Conservation (phyloP, 37 sponge, comb jelly and placozoan species). For the Beroe forskalii region DNA sequence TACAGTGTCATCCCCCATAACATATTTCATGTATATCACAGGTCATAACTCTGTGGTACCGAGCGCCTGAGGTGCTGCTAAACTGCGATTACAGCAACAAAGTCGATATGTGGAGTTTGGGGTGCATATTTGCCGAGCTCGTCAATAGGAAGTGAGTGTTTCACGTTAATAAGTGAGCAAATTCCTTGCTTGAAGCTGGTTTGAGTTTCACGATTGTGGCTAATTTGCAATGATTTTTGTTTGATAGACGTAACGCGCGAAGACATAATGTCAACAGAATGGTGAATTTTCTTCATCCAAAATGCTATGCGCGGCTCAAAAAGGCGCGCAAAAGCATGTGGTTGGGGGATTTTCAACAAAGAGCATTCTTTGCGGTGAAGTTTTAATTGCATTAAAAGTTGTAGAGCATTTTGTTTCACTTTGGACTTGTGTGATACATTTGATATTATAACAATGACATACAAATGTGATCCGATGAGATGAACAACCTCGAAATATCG, state of each 20-base stretch:
- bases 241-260: neutral
- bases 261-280: neutral
- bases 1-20: too few relatives aligned
- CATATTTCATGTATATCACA: too few relatives aligned
- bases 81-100: conserved; percentile 62
- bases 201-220: too few relatives aligned
- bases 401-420: too few relatives aligned
- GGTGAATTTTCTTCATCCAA: neutral
- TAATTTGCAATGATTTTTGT: too few relatives aligned
- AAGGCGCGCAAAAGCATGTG: conserved; percentile 31
- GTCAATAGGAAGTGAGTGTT: conserved; percentile 62
- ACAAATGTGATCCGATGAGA: too few relatives aligned
- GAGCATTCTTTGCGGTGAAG: neutral
- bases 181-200: neutral
- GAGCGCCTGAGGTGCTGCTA: conserved; percentile 59
- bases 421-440: too few relatives aligned
- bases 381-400: neutral
- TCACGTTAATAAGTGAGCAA: too few relatives aligned
- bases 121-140: conserved; percentile 56
- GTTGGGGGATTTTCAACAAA: neutral
- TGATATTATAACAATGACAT: too few relatives aligned
- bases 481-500: too few relatives aligned
- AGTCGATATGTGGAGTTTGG: conserved; percentile 63
- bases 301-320: neutral
- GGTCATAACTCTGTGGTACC: conserved; percentile 59